phyloP scores from a whole-genome alignment of 35 echinoderm and acorn worm species.

The Ptychodera flava region DNA sequence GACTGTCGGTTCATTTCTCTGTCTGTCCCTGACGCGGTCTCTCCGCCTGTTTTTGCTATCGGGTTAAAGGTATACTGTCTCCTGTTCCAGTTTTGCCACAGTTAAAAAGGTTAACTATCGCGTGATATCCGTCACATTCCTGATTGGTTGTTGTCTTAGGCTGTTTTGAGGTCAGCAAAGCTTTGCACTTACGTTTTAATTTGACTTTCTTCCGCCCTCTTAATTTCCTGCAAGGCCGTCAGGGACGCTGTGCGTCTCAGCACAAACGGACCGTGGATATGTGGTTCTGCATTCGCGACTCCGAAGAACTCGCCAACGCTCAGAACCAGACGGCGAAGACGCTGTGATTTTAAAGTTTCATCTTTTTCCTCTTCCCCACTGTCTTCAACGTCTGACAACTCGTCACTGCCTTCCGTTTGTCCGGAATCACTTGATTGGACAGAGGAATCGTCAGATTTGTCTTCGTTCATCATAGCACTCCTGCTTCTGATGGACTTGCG shows the following conservation, averaged over 20 bases:
- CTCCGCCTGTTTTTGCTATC: no score
- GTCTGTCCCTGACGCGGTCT: no score
- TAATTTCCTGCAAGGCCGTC: constrained; percentile 47
- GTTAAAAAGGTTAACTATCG: no score
- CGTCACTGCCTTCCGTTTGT: neutral
- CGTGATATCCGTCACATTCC: no score
- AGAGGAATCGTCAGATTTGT: neutral
- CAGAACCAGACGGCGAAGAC: constrained; percentile 24
- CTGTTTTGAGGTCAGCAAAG: no score
- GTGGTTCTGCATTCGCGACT: constrained; percentile 49
- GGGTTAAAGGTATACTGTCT: no score
- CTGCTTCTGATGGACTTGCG: no score
- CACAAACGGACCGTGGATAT: constrained; percentile 50
- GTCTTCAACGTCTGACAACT: neutral
- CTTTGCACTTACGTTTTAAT: no score
- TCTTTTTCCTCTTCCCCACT: neutral
- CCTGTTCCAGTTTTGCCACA: no score
- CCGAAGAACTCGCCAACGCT: constrained; percentile 75
- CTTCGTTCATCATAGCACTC: neutral
- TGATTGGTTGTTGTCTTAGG: no score
- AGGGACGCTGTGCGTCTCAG: constrained; percentile 59
- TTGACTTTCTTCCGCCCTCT: constrained; percentile 40
- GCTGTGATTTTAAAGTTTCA: no score
- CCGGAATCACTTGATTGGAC: neutral
- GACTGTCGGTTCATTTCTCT: no score